Evolutionary conservation across 1,140 invertebrate genomes (phyloP).

Genomic region (Macrobrachium rosenbergii): DNA sequence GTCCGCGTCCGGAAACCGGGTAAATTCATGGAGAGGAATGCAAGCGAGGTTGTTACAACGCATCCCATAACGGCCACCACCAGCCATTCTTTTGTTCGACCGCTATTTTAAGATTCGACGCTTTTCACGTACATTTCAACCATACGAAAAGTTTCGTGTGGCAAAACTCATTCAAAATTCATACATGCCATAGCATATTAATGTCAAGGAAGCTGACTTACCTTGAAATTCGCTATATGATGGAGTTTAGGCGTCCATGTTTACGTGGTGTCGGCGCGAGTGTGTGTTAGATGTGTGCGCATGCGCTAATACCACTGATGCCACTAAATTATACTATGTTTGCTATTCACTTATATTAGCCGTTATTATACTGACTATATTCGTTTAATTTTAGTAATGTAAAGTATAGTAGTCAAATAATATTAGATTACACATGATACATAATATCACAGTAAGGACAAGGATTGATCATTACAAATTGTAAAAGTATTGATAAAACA

Average conservation of each 20-base stretch:
- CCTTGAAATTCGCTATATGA: slow-evolving; percentile 59
- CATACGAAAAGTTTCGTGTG: neutral
- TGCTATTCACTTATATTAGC: neutral
- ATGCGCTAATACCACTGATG: slow-evolving; percentile 21
- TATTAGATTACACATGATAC: too few relatives aligned
- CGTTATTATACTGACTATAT: neutral
- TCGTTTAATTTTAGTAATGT: too few relatives aligned
- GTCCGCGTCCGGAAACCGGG: too few relatives aligned
- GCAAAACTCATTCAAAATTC: neutral
- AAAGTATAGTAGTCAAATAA: too few relatives aligned
- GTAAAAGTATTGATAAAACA: too few relatives aligned
- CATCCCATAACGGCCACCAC: slow-evolving; percentile 49
- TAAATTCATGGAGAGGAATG: neutral
- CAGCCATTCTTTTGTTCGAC: slow-evolving; percentile 59
- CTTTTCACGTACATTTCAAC: neutral
- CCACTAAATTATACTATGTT: neutral
- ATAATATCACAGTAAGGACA: too few relatives aligned
- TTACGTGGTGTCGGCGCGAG: slow-evolving; percentile 49
- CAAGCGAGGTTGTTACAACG: slow-evolving; percentile 51
- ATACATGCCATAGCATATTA: neutral
- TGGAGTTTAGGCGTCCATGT: slow-evolving; percentile 58
- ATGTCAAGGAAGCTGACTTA: neutral
- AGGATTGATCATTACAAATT: too few relatives aligned
- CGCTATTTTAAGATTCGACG: slow-evolving; percentile 39
- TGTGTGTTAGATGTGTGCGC: slow-evolving; percentile 19